phyloP scores from a whole-genome alignment of 2,113 vertebrate species.

The Lichenostomus cassidix region DNA sequence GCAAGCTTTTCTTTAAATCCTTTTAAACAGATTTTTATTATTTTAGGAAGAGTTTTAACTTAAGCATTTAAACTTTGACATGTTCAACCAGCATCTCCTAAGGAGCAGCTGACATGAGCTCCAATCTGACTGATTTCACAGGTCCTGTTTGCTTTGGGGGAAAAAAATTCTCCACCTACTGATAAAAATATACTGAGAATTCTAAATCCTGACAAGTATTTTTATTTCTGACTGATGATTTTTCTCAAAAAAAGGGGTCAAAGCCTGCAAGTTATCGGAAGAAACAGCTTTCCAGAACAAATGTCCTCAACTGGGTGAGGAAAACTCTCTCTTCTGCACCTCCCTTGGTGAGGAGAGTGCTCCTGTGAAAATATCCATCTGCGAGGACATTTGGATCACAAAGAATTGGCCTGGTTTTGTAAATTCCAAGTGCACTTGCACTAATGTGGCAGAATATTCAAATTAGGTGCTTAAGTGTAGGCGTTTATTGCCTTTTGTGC shows the following conservation, averaged over 20 bases:
- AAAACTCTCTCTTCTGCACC: not conserved
- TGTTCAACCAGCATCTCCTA: not conserved
- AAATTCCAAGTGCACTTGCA: not conserved
- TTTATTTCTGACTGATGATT: not conserved
- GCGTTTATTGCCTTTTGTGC: not conserved
- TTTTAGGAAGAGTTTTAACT: not conserved
- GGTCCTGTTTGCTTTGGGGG: not conserved
- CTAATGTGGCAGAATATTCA: not conserved
- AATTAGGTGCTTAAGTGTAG: not conserved
- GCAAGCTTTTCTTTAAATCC: not conserved
- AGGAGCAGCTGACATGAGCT: not conserved
- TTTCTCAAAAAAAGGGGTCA: not conserved
- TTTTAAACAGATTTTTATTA: not conserved
- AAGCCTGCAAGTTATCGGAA: not conserved
- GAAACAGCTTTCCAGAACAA: not conserved
- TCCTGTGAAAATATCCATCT: not conserved
- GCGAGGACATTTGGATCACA: not conserved
- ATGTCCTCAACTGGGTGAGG: not conserved
- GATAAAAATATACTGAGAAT: not conserved
- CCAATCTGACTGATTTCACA: not conserved
- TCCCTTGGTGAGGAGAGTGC: not conserved
- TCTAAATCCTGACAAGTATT: not conserved
- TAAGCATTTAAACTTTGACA: not conserved
- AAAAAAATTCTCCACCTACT: not conserved
- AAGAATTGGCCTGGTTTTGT: not conserved